These are phyloP conservation scores for Caenorhabditis parvicauda DNA, from an alignment of 2,888 invertebrate species.

Conservation along the genomic window DNA sequence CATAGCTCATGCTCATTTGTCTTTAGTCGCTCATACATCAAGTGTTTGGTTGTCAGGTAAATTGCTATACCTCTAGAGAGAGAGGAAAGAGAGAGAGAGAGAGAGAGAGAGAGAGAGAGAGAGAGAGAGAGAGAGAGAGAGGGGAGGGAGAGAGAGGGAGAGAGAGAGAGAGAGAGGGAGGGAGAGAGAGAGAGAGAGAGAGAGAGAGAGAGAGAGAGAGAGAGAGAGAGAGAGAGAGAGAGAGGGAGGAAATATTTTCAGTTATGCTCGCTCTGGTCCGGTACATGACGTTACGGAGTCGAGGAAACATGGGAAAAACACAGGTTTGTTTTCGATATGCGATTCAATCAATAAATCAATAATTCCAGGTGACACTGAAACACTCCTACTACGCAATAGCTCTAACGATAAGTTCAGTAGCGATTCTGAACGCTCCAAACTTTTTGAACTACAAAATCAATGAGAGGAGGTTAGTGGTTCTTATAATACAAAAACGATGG, in stretches of 20 bases:
- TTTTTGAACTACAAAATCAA: constrained; percentile 59
- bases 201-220: not conserved
- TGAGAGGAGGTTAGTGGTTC: constrained; percentile 32
- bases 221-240: not conserved
- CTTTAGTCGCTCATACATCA: constrained; percentile 56
- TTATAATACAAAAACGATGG: not conserved
- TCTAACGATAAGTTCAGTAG: constrained; percentile 44
- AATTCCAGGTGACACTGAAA: constrained; percentile 46
- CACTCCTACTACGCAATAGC: constrained; percentile 60
- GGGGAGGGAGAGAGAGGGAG: not conserved
- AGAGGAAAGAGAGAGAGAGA: not conserved
- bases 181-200: not conserved
- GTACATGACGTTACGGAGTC: constrained; percentile 53
- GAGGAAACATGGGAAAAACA: constrained; percentile 54
- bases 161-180: too few species aligned
- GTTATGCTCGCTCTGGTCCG: constrained; percentile 59
- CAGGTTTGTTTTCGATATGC: constrained; percentile 22
- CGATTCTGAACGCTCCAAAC: constrained; percentile 55
- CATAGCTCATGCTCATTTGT: constrained; percentile 58
- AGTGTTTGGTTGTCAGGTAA: constrained; percentile 60
- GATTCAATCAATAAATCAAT: not conserved
- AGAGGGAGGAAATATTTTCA: constrained; percentile 17
- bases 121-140: not conserved
- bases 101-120: not conserved
- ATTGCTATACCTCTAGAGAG: not conserved